These are phyloP conservation scores for Percina caprodes DNA, from an alignment of 2,113 vertebrate genomes.

Conservation along the genomic window DNA sequence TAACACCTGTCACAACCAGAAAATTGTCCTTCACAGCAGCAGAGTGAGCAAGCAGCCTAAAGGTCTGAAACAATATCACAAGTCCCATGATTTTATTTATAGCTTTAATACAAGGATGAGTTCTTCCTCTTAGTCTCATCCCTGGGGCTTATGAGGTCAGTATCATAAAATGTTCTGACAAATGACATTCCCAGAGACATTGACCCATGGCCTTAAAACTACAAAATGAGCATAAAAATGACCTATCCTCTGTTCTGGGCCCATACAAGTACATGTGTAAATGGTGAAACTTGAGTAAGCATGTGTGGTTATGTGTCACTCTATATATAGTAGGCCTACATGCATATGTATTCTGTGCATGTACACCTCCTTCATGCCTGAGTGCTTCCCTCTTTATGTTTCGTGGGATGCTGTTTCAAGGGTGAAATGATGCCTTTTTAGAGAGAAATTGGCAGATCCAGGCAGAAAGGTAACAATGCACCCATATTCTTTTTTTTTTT, in stretches of 20 bases:
- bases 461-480: constrained; percentile 1
- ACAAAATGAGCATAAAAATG: constrained; percentile 46
- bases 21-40: constrained; percentile 64
- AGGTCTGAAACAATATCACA: constrained; percentile 74
- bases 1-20: constrained; percentile 70
- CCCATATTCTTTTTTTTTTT: background rate
- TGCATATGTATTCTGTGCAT: constrained; percentile 29
- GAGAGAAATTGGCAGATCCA: constrained; percentile 4
- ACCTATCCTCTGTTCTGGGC: constrained; percentile 31
- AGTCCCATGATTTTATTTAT: constrained; percentile 78
- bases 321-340: background rate
- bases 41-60: constrained; percentile 67
- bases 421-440: constrained; percentile 35
- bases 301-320: background rate
- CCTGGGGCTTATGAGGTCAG: constrained; percentile 58
- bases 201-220: constrained; percentile 59
- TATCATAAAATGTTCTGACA: constrained; percentile 64
- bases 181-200: constrained; percentile 66
- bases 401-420: constrained; percentile 38
- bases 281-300: constrained; percentile 17
- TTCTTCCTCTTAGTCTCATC: constrained; percentile 49
- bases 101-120: constrained; percentile 72
- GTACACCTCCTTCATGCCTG: constrained; percentile 36
- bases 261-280: constrained; percentile 12
- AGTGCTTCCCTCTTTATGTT: constrained; percentile 39